Conservation (phyloP, 2,113 vertebrate species). For the Microcebus jonahi region DNA sequence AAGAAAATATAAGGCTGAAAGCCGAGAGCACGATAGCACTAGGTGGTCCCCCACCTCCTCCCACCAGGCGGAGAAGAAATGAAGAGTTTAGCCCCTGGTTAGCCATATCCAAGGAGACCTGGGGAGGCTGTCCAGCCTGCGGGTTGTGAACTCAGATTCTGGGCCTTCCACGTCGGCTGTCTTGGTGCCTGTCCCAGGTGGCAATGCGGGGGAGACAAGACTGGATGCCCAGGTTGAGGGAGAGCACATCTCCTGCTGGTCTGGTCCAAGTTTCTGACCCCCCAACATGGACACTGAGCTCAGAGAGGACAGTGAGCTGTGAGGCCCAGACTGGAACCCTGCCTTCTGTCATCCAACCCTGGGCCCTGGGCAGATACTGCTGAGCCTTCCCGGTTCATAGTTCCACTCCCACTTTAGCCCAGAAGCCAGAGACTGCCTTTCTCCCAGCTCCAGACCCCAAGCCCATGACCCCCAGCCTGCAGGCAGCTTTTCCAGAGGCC, state of each 20-base stretch:
- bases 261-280: background rate
- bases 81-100: background rate
- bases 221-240: background rate
- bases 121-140: background rate
- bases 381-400: rapidly evolving
- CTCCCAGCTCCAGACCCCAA: background rate
- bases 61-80: background rate
- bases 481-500: rapidly evolving
- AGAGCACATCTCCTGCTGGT: background rate
- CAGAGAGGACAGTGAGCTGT: background rate
- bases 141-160: background rate
- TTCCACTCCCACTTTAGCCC: too few species aligned
- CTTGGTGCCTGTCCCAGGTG: background rate
- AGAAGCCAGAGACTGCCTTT: background rate
- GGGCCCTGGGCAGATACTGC: background rate
- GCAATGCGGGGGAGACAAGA: background rate
- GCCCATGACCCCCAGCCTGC: background rate
- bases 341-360: background rate
- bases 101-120: background rate
- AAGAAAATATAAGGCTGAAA: background rate
- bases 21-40: background rate
- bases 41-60: too few species aligned
- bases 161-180: background rate
- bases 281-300: background rate
- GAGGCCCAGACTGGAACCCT: background rate